phyloP scores from a whole-genome alignment of 2,888 invertebrate genomes.

The Plebejus argus region DNA sequence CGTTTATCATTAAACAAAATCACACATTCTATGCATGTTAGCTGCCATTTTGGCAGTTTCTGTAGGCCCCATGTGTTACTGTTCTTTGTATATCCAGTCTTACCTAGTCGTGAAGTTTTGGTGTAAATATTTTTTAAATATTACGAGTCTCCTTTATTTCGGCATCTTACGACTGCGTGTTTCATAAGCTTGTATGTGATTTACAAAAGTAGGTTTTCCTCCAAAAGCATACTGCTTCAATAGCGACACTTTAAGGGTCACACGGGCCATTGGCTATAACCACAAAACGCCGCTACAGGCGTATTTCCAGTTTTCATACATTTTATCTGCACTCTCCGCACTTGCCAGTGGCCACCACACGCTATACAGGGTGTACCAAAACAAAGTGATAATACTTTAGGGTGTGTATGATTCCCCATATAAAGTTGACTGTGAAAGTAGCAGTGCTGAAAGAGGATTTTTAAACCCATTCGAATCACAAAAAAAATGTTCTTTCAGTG shows the following conservation, averaged over 20 bases:
- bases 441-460: no score
- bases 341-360: no score
- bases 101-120: not conserved
- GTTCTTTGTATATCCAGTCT: not conserved
- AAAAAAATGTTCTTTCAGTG: no score
- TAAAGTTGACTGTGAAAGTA: no score
- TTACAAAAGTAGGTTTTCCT: not conserved
- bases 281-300: no score
- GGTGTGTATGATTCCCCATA: no score
- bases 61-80: not conserved
- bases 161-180: not conserved
- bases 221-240: not conserved
- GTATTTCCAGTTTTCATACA: no score
- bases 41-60: not conserved
- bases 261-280: not conserved
- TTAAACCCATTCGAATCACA: no score
- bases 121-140: constrained; percentile 11
- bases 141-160: not conserved
- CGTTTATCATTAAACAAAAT: not conserved
- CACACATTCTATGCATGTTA: not conserved
- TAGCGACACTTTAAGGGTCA: not conserved
- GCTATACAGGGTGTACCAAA: no score
- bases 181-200: not conserved
- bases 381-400: no score
- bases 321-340: no score